Evolutionary conservation across 2,113 vertebrate species (phyloP).

Genomic region (Recurvirostra avosetta): DNA sequence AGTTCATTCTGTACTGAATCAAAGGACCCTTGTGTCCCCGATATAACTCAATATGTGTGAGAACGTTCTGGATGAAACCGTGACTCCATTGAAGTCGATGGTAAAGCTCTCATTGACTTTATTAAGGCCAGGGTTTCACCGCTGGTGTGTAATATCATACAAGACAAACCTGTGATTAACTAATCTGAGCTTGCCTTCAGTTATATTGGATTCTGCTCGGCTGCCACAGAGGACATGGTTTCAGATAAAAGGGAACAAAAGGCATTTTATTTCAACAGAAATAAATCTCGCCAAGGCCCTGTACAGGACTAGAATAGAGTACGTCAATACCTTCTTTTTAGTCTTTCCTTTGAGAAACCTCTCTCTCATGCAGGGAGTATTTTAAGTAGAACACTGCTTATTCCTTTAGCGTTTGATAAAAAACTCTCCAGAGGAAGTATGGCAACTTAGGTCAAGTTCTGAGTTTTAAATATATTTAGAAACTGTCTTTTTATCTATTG

Average conservation of each 20-base stretch:
- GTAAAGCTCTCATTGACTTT: background rate
- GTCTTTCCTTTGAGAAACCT: conserved; percentile 6
- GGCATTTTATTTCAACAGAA: conserved; percentile 33
- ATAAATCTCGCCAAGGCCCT: background rate
- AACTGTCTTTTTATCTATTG: background rate
- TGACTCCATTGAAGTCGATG: background rate
- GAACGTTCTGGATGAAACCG: background rate
- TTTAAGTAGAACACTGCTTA: background rate
- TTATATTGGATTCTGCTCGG: background rate
- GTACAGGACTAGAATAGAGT: background rate
- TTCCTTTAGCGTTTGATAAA: background rate
- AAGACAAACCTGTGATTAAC: conserved; percentile 10
- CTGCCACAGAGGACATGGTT: background rate
- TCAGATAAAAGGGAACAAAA: conserved; percentile 44
- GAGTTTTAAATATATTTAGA: background rate
- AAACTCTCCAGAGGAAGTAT: background rate
- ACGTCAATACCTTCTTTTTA: background rate
- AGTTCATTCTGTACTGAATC: background rate
- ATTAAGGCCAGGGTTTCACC: background rate
- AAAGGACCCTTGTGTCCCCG: background rate
- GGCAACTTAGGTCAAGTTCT: background rate
- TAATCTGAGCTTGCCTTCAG: background rate
- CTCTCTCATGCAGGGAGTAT: background rate
- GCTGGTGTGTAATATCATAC: conserved; percentile 26
- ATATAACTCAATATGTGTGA: conserved; percentile 23